A percentile compares a stretch with the other conserved stretches of the same genome.
Conservation (phyloP, 2,888 invertebrate species). For the Buathra laborator region DNA sequence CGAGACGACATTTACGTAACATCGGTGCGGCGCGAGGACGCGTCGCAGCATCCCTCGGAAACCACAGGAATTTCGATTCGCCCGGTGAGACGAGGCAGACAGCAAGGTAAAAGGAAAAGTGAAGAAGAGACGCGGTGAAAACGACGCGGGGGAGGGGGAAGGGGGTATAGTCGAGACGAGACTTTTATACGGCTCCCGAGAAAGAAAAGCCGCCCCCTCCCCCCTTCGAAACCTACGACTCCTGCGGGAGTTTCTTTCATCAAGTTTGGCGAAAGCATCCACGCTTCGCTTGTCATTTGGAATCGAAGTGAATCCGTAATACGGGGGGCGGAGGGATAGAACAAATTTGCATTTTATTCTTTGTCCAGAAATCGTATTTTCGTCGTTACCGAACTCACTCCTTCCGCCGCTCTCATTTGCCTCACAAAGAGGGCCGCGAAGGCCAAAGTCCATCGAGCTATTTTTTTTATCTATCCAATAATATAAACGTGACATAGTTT, state of each 20-base stretch:
- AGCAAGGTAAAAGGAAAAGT: neutral
- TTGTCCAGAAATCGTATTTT: slow-evolving; percentile 45
- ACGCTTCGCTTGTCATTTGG: slow-evolving; percentile 37
- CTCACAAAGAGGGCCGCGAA: slow-evolving; percentile 3
- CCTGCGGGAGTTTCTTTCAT: neutral
- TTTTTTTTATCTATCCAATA: neutral
- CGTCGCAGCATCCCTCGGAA: neutral
- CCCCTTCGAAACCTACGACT: neutral
- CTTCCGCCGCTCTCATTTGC: neutral
- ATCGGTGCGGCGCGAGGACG: slow-evolving; percentile 15
- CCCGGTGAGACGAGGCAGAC: neutral
- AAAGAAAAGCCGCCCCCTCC: slow-evolving; percentile 24
- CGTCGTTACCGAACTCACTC: slow-evolving; percentile 19
- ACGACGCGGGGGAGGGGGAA: slow-evolving; percentile 21
- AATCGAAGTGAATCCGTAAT: slow-evolving; percentile 58
- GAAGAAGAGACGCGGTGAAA: neutral
- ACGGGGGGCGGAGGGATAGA: neutral
- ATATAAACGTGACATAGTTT: neutral
- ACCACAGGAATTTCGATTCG: slow-evolving; percentile 49
- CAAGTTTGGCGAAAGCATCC: slow-evolving; percentile 21
- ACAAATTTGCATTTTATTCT: slow-evolving; percentile 62
- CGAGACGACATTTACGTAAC: slow-evolving; percentile 43
- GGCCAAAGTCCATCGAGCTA: too few relatives aligned
- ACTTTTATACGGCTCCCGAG: slow-evolving; percentile 13
- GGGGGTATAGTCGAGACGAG: neutral